These are phyloP conservation scores for Gymnothorax javanicus DNA, from an alignment of 2,797 vertebrate genomes.

Conservation along the genomic window DNA sequence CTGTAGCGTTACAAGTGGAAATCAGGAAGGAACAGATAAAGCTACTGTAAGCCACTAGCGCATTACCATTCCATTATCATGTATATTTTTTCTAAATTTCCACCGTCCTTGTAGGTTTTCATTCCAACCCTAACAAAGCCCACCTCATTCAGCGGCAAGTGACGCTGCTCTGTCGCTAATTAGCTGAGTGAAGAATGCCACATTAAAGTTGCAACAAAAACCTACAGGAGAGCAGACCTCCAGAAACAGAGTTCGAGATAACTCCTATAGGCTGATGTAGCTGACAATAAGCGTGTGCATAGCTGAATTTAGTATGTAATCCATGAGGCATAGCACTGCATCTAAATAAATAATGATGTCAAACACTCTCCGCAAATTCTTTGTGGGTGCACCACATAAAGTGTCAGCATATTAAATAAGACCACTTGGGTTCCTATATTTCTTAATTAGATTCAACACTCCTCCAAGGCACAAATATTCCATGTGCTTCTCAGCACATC, in stretches of 20 bases:
- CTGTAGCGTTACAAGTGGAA: slow-evolving; percentile 56
- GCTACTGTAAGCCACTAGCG: neutral
- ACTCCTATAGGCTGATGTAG: no score
- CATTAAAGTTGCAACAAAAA: no score
- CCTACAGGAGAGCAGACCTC: no score
- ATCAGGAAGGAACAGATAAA: neutral
- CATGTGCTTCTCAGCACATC: neutral
- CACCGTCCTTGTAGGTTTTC: no score
- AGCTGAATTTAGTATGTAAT: neutral
- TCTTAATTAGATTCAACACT: neutral
- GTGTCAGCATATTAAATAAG: neutral
- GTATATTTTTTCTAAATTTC: no score
- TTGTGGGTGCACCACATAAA: neutral
- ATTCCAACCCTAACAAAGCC: no score
- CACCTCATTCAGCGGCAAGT: no score
- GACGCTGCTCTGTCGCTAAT: no score
- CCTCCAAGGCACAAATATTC: neutral
- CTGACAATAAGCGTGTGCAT: neutral
- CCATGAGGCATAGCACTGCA: neutral
- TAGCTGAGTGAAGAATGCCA: no score
- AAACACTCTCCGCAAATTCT: neutral
- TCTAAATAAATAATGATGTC: neutral
- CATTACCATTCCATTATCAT: neutral
- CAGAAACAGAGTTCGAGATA: no score
- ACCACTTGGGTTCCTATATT: neutral